Evolutionary conservation across 2,113 vertebrate genomes (phyloP), one percentile per base, ranked within the genome.

Genomic region (Hemibagrus wyckioides): DNA sequence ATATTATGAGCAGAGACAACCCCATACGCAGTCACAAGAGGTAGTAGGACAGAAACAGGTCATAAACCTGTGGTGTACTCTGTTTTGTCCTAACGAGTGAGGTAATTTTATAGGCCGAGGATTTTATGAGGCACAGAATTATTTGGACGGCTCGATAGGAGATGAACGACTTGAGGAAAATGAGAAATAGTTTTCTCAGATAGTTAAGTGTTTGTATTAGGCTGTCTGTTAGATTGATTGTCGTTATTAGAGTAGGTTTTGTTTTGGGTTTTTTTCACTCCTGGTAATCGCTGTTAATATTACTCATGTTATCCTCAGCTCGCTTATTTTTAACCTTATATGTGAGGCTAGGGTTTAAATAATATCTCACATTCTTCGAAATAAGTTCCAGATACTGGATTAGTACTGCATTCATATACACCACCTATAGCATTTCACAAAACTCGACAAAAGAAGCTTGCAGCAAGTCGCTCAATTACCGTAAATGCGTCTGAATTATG

Each of bases 41-140:
- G 48, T 36, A 28, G 30, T 21, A 71, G 82, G 21, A 63, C 21
- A 1, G 9, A n/a, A 83, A 23, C 28, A 50, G 19, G 44, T 44
- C 28, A 8, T 83, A 52, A 69, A 83, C 41, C 61, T 30, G 39
- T 50, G 9, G n/a, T 13, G 63, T 30, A 30, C 54, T 83, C 50
- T 52, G 63, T 83, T 69, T 52, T 69, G 21, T 84, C 3, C 39
- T 48, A 50, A 80, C 57, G 79, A 54, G 52, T 57, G 9, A 41
- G 59, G 30, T 63, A 39, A 57, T 61, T 54, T 61, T 30, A 57
- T 48, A 1, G 33, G 56, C 59, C 36, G 11, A 33, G 39, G 28
- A 57, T 65, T 86, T 89, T 86, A 89, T 89, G 88, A 77, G 84
- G 33, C 80, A 61, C 52, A 56, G 73, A 81, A 89, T 89, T 52